Conservation (phyloP, 2,113 vertebrate genomes). For the Phrynosoma blainvillii region DNA sequence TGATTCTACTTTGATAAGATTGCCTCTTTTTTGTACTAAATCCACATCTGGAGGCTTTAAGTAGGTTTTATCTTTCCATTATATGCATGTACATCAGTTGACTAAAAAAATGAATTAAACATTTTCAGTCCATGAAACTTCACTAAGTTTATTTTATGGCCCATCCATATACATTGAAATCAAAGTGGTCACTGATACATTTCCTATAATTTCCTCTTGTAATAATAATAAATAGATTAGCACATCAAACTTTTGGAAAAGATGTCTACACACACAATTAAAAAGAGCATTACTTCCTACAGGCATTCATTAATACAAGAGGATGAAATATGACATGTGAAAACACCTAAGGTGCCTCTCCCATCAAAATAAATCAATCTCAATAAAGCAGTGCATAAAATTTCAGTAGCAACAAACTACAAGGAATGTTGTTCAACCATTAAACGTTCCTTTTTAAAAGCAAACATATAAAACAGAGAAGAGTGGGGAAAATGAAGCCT, state of each 20-base stretch:
- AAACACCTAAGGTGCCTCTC: not conserved
- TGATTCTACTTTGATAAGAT: conserved; percentile 32
- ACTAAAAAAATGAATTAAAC: not conserved
- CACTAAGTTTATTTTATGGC: not conserved
- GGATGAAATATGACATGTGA: not conserved
- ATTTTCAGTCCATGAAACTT: not conserved
- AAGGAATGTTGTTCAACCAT: not conserved
- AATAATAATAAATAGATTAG: not conserved
- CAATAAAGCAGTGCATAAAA: not conserved
- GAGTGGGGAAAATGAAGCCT: not conserved
- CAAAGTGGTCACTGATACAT: not conserved
- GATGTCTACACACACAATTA: not conserved
- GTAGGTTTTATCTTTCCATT: not conserved
- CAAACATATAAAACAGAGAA: not conserved
- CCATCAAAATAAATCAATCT: not conserved
- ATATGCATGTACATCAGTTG: not conserved
- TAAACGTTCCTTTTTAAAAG: not conserved
- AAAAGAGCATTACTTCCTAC: too few species aligned
- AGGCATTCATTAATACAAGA: not conserved
- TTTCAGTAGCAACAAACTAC: not conserved
- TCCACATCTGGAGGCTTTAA: conserved; percentile 5
- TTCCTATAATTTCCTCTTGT: not conserved
- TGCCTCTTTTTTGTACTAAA: conserved; percentile 31
- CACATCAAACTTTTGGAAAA: not conserved
- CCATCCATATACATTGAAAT: not conserved